These are phyloP conservation scores for Terrapene triunguis DNA, from an alignment of 2,113 vertebrate genomes.

Conservation along the genomic window DNA sequence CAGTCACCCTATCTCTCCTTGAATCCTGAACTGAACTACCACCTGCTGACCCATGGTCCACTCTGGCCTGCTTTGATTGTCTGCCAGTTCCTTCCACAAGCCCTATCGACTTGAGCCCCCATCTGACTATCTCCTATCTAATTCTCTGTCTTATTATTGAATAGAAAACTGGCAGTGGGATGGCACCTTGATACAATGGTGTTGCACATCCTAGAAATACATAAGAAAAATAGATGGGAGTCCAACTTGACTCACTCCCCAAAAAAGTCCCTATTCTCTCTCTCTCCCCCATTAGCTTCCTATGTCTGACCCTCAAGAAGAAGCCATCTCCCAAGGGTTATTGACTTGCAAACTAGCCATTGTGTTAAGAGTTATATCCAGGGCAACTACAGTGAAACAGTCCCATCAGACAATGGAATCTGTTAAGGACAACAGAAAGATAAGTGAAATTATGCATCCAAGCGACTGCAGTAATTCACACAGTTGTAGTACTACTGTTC, in stretches of 20 bases:
- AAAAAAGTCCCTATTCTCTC: neutral
- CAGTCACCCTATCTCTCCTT: neutral
- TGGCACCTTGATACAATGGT: neutral
- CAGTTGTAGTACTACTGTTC: too few relatives aligned
- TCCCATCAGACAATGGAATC: neutral
- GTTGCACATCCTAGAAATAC: neutral
- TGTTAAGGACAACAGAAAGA: neutral
- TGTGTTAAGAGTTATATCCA: too few relatives aligned
- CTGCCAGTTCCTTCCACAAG: neutral
- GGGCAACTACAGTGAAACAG: too few relatives aligned
- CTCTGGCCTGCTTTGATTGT: neutral
- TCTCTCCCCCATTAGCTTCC: neutral
- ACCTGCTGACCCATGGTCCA: neutral
- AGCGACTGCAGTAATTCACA: neutral
- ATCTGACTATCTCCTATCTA: neutral
- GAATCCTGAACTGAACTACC: neutral
- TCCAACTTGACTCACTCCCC: neutral
- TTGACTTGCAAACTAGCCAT: neutral
- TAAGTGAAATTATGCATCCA: too few relatives aligned
- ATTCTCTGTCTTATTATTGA: neutral
- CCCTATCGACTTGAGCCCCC: neutral
- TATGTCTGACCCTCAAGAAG: neutral
- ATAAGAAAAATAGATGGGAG: neutral
- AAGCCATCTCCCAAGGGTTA: neutral
- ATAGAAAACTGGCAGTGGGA: neutral